Conservation (phyloP, 23 tunicate genomes). For the Styela clava region DNA sequence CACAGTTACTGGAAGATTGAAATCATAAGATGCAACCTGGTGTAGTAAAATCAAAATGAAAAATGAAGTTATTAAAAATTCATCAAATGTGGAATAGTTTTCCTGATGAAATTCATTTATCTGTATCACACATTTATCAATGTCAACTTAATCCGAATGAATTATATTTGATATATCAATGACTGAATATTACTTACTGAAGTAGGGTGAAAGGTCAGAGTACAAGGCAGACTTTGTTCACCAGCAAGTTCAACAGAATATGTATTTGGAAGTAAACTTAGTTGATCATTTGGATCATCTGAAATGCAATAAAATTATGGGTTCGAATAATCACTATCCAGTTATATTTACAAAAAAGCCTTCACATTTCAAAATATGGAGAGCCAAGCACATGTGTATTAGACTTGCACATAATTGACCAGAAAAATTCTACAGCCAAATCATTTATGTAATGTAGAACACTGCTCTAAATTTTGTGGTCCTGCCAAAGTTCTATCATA, state of each 20-base stretch:
- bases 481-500: too few relatives aligned
- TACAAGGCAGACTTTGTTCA: constrained; percentile 55
- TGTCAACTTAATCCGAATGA: too few relatives aligned
- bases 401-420: too few relatives aligned
- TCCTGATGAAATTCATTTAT: too few relatives aligned
- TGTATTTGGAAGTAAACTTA: constrained; percentile 35
- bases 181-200: constrained; percentile 59
- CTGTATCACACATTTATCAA: too few relatives aligned
- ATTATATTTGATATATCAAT: too few relatives aligned
- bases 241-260: constrained; percentile 63
- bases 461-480: too few relatives aligned
- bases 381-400: too few relatives aligned
- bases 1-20: constrained; percentile 77
- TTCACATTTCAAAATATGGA: too few relatives aligned
- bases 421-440: too few relatives aligned
- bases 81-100: neutral
- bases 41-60: neutral
- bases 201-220: constrained; percentile 61
- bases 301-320: neutral
- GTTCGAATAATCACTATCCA: neutral
- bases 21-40: constrained; percentile 89
- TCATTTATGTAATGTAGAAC: too few relatives aligned
- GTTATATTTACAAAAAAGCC: too few relatives aligned
- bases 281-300: constrained; percentile 34
- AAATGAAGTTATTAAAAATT: neutral